Evolutionary conservation across 2,797 vertebrate genomes (phyloP).

Genomic region (Malacoctenus gilli): DNA sequence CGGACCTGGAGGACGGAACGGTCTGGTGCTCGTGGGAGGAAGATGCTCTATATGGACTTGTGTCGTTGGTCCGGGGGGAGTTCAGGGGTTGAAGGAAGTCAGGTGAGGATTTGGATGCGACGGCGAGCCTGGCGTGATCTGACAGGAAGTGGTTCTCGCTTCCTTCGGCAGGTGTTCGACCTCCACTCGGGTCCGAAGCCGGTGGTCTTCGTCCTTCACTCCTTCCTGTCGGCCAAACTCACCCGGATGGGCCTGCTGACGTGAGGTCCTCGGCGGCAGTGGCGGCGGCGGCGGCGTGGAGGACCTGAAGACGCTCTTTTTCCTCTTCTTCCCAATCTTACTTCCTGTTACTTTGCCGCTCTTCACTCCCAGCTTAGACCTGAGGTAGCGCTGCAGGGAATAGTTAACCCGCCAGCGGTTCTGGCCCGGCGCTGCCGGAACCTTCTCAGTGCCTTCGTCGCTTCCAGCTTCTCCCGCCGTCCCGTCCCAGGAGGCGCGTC

Average conservation of each 20-base stretch:
- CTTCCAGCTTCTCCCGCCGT: slow-evolving; percentile 29
- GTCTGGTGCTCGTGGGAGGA: no score
- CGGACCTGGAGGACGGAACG: no score
- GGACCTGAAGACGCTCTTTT: slow-evolving; percentile 5
- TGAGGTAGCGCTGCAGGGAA: slow-evolving; percentile 14
- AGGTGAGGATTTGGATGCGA: no score
- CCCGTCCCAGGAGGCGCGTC: no score
- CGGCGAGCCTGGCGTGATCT: no score
- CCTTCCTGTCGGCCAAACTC: slow-evolving; percentile 97
- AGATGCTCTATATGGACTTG: no score
- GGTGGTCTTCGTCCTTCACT: slow-evolving; percentile 93
- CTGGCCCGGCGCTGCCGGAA: no score
- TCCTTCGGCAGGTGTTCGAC: slow-evolving; percentile 86
- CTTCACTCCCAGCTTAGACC: slow-evolving; percentile 29
- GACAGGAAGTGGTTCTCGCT: background rate
- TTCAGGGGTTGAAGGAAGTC: no score
- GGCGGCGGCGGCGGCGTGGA: background rate
- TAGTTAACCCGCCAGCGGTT: slow-evolving; percentile 40
- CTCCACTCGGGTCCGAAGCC: slow-evolving; percentile 96
- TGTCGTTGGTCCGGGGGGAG: no score
- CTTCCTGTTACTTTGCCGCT: background rate
- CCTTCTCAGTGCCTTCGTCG: slow-evolving; percentile 63
- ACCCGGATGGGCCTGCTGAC: slow-evolving; percentile 95
- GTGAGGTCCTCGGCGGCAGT: slow-evolving; percentile 63
- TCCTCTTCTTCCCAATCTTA: background rate